Percentiles rank a stretch among this genome's conserved stretches.
These are phyloP conservation scores for Monochamus saltuarius DNA, from an alignment of 1,140 invertebrate species.

Conservation along the genomic window DNA sequence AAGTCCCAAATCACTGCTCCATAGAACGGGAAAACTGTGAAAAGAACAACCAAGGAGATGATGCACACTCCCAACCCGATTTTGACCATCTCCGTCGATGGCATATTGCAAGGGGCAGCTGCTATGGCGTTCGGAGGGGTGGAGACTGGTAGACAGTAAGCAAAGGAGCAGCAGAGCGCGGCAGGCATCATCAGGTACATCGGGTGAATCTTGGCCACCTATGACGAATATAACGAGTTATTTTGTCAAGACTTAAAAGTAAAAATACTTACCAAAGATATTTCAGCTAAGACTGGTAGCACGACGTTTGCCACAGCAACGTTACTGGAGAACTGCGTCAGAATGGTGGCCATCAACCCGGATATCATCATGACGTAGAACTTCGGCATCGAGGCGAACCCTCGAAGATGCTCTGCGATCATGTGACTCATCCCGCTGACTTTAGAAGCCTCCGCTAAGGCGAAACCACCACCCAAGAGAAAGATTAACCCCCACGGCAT, in stretches of 20 bases:
- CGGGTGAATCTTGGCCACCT: slow-evolving; percentile 67
- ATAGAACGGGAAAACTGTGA: slow-evolving; percentile 52
- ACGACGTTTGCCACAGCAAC: slow-evolving; percentile 84
- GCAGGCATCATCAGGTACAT: slow-evolving; percentile 86
- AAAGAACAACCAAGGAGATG: slow-evolving; percentile 47
- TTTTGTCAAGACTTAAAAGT: neutral
- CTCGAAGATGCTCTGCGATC: slow-evolving; percentile 67
- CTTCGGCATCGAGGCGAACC: slow-evolving; percentile 57
- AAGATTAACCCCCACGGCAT: slow-evolving; percentile 78
- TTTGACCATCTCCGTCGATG: slow-evolving; percentile 71
- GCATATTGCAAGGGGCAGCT: slow-evolving; percentile 76
- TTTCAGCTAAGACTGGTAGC: slow-evolving; percentile 75
- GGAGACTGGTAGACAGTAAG: slow-evolving; percentile 73
- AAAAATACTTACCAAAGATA: slow-evolving; percentile 52
- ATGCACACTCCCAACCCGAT: slow-evolving; percentile 49
- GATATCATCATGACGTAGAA: slow-evolving; percentile 61
- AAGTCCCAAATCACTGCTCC: slow-evolving; percentile 60
- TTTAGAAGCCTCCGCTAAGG: slow-evolving; percentile 79
- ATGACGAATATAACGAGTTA: slow-evolving; percentile 12
- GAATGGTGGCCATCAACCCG: slow-evolving; percentile 56
- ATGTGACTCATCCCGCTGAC: slow-evolving; percentile 72
- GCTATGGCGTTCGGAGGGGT: slow-evolving; percentile 95
- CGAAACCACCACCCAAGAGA: slow-evolving; percentile 76
- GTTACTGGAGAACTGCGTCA: slow-evolving; percentile 84
- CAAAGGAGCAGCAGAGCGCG: slow-evolving; percentile 75